phyloP scores from a whole-genome alignment of 2,888 invertebrate genomes.

The Cerastoderma edule region DNA sequence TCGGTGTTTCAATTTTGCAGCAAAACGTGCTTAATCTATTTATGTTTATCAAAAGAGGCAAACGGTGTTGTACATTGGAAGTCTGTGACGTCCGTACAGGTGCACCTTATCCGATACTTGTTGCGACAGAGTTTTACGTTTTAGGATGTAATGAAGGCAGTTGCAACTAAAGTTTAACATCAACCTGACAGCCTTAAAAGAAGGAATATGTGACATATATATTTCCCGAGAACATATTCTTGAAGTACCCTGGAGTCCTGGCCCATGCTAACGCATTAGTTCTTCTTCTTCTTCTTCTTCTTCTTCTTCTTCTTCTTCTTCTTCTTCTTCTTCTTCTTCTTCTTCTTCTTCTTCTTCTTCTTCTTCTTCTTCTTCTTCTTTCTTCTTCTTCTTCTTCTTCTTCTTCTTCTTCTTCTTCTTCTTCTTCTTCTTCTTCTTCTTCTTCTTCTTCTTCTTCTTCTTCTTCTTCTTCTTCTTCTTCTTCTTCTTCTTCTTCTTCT shows the following conservation, averaged over 20 bases:
- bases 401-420: not conserved
- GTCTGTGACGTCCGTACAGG: too few relatives aligned
- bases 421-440: not conserved
- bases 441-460: conserved; percentile 1
- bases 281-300: not conserved
- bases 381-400: conserved; percentile 1
- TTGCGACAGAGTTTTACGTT: too few relatives aligned
- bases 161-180: too few relatives aligned
- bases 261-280: not conserved
- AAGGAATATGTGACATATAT: too few relatives aligned
- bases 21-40: too few relatives aligned
- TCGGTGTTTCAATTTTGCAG: too few relatives aligned
- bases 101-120: too few relatives aligned
- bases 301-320: not conserved
- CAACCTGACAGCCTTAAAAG: too few relatives aligned
- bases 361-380: not conserved
- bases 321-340: not conserved
- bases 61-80: too few relatives aligned
- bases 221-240: too few relatives aligned
- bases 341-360: conserved; percentile 2
- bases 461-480: conserved; percentile 1
- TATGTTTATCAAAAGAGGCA: too few relatives aligned
- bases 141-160: too few relatives aligned
- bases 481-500: not conserved
- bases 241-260: not conserved